Base-by-base conservation (phyloP, 2,888 invertebrate species). In the Gryllus longicercus region DNA sequence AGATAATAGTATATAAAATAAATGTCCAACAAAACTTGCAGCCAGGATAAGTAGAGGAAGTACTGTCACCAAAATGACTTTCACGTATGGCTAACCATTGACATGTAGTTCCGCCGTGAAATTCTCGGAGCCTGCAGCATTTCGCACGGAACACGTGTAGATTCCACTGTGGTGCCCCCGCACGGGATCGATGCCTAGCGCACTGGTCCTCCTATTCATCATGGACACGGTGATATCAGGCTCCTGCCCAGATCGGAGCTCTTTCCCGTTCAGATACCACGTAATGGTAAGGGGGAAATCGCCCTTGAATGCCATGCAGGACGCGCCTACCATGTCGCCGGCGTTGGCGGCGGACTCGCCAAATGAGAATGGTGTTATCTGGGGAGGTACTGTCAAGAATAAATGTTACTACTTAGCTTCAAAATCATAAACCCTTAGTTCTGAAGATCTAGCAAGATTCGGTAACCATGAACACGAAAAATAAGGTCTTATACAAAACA, bases 131-230 rank as follows among this genome's bases (percentile, higher is more conserved):
- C 92, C 92, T 83, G 92, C 92, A 84, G 88, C 88, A 86, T 93
- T 93, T 85, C 90, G 90, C 74, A 90, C 91, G 85, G 90, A 89
- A 86, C 92, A 92, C 82, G 91, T 91, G 86, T 92, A 92, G 87
- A 91, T 91, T 81, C 92, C 92, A 83, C 90, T 90, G 84, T 92
- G 91, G 83, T 89, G 89, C 80, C 91, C 90, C 85, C 90, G 74
- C 11, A 84, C 84, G 11, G 83, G 81, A 51, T 82, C 82, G 78
- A 85, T 85, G 11, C 84, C 83, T 49, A 85, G 82, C 78, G 84
- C 82, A 81, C 83, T 85, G 84, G 92, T 86, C 83, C 88, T 88
- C 82, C 84, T 86, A 50, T 87, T 86, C 76, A 84, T 84, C 84
- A 85, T 86, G 51, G 85, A 84, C 74, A 86, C 85, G 78, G 86